Conservation (phyloP, 2,888 invertebrate genomes). For the Ctenicera cuprea region DNA sequence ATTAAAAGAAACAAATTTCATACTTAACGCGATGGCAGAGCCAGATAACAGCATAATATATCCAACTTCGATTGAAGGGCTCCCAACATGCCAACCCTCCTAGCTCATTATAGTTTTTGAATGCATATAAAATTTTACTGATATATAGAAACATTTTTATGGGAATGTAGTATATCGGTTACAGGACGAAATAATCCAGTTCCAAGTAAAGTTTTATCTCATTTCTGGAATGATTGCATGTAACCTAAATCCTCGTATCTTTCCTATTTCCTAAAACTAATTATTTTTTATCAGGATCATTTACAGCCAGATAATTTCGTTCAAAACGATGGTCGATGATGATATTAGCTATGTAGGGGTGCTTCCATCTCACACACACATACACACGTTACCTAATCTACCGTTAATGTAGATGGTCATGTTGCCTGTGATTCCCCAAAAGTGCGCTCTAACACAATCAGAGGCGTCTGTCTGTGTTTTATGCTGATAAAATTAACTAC, state of each 20-base stretch:
- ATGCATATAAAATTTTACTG: too few species aligned
- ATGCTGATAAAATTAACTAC: constrained; percentile 40
- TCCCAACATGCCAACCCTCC: too few species aligned
- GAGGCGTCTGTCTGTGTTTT: constrained; percentile 30
- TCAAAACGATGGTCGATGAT: not conserved
- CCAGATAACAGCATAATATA: too few species aligned
- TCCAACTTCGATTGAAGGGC: too few species aligned
- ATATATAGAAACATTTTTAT: too few species aligned
- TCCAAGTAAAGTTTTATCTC: not conserved
- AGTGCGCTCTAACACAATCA: constrained; percentile 37
- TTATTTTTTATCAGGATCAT: constrained; percentile 15
- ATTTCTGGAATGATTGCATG: not conserved
- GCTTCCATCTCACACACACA: not conserved
- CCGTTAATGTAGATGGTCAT: constrained; percentile 31
- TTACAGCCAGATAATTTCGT: constrained; percentile 1
- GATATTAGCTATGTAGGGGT: constrained; percentile 8
- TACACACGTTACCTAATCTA: constrained; percentile 31
- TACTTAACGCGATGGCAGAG: too few species aligned
- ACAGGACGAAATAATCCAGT: not conserved
- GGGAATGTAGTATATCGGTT: too few species aligned
- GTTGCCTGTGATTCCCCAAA: constrained; percentile 29
- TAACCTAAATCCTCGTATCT: not conserved
- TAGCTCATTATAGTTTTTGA: too few species aligned
- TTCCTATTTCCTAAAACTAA: not conserved
- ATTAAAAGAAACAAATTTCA: too few species aligned